phyloP scores from a whole-genome alignment of 2,113 vertebrate species.

The Syngnathus typhle region DNA sequence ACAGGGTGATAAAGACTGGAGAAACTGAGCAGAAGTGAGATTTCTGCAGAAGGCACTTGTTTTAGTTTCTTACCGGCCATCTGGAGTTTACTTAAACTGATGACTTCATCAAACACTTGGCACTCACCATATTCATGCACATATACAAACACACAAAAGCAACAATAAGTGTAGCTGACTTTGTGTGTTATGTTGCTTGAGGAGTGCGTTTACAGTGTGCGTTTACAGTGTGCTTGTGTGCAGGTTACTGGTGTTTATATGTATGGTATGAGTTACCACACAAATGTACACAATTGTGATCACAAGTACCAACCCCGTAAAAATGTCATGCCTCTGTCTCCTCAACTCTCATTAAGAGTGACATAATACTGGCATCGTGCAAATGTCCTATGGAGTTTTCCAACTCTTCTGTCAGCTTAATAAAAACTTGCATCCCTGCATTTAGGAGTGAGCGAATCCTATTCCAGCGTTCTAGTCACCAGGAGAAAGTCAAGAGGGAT shows the following conservation, averaged over 20 bases:
- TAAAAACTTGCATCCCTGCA: conserved; percentile 55
- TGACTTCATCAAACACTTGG: conserved; percentile 74
- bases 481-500: conserved; percentile 57
- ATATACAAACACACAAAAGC: conserved; percentile 50
- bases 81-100: conserved; percentile 76
- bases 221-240: conserved; percentile 18
- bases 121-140: conserved; percentile 56
- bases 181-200: conserved; percentile 34
- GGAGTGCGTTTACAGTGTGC: conserved; percentile 25
- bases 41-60: conserved; percentile 78
- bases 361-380: conserved; percentile 63
- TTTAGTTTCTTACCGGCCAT: conserved; percentile 73
- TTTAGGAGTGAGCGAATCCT: conserved; percentile 49
- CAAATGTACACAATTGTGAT: conserved; percentile 54
- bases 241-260: conserved; percentile 16
- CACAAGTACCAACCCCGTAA: conserved; percentile 50
- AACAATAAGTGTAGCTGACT: conserved; percentile 25
- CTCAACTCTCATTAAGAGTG: conserved; percentile 57
- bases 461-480: conserved; percentile 33
- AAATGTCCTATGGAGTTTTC: conserved; percentile 59
- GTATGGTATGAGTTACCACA: conserved; percentile 27
- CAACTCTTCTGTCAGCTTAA: conserved; percentile 53
- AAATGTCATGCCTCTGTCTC: conserved; percentile 61
- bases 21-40: conserved; percentile 66
- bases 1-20: conserved; percentile 30